phyloP scores from a whole-genome alignment of 53 echinoderm and acorn worm species.

The Patiria pectinifera region DNA sequence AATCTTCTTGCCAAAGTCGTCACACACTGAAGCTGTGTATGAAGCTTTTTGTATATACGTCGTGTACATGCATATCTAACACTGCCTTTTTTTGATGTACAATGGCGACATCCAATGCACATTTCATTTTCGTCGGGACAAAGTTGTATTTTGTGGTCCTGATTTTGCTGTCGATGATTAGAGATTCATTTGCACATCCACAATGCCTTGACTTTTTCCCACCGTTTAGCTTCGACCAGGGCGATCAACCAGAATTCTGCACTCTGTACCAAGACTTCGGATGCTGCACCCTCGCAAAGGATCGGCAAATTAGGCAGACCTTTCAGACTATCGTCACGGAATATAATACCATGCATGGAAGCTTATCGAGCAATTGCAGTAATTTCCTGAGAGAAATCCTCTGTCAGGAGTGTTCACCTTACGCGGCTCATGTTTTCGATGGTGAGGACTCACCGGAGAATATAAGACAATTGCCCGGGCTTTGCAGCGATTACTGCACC shows the following conservation, averaged over 20 bases:
- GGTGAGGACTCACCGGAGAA: constrained; percentile 60
- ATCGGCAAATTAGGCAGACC: constrained; percentile 56
- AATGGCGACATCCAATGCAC: too few relatives aligned
- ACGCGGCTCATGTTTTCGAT: constrained; percentile 87
- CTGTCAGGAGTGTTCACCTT: constrained; percentile 94
- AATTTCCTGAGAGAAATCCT: constrained; percentile 80
- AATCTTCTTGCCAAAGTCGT: too few relatives aligned
- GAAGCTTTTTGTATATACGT: too few relatives aligned
- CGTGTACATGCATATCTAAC: too few relatives aligned
- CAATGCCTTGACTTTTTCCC: constrained; percentile 91
- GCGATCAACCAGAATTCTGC: constrained; percentile 64
- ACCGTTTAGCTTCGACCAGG: constrained; percentile 68
- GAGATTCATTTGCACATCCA: constrained; percentile 65
- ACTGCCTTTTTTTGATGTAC: too few relatives aligned
- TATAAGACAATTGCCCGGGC: constrained; percentile 80
- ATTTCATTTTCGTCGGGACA: too few relatives aligned
- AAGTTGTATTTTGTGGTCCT: not conserved
- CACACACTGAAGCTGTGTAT: too few relatives aligned
- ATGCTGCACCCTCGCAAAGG: constrained; percentile 73
- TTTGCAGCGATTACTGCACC: constrained; percentile 83
- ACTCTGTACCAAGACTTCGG: constrained; percentile 77
- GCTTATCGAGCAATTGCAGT: constrained; percentile 51
- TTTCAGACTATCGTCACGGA: constrained; percentile 1
- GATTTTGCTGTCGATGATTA: not conserved
- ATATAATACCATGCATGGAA: not conserved